Evolutionary conservation across 1,140 invertebrate species (phyloP), one percentile per base, ranked within the genome.

Genomic region (Drosophila pruinosa): DNA sequence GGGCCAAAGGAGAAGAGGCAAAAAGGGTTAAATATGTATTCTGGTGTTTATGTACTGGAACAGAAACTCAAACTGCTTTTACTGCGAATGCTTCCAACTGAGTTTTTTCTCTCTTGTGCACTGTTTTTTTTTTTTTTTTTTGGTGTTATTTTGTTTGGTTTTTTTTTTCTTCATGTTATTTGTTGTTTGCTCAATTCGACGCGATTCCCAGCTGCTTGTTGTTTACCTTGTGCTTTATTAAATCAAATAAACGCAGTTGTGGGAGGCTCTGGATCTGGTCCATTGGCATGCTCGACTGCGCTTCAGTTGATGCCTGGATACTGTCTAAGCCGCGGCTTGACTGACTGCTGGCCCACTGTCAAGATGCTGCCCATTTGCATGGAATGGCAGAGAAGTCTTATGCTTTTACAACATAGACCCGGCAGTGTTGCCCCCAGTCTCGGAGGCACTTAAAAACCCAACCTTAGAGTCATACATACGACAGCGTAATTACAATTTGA

Each of bases 141-240:
- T 3, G 15, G 17, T 21, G 36, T 34, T 24, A 24, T 19, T 56
- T 57, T 14, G 26, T 24, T 28, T 15, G 4, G 22, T 19, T 41
- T 31, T 21, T 58, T 12, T 39, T 53, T 36, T 34, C 24, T n/a
- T 34, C 41, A 48, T 65, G 56, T 43, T 65, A 47, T 72, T 69
- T 72, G 21, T 56, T 74, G 41, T 63, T 50, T 62, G 65, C 52
- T 54, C 41, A 47, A 56, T 74, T 64, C 43, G 19, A 50, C 22
- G 48, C 47, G 64, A 26, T 61, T 53, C 38, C 24, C 59, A 65
- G 59, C 38, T 75, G 54, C 14, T 34, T 39, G 38, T 38, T 80
- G 78, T 79, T 75, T 72, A 75, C 64, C 68, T 56, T 72, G 52
- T 58, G 62, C 65, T 54, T 69, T 72, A 59, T 59, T 76, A 63